A percentile compares a stretch with the other conserved stretches of the same genome.
Conservation (phyloP, 2,888 invertebrate genomes). For the Seira ritae region DNA sequence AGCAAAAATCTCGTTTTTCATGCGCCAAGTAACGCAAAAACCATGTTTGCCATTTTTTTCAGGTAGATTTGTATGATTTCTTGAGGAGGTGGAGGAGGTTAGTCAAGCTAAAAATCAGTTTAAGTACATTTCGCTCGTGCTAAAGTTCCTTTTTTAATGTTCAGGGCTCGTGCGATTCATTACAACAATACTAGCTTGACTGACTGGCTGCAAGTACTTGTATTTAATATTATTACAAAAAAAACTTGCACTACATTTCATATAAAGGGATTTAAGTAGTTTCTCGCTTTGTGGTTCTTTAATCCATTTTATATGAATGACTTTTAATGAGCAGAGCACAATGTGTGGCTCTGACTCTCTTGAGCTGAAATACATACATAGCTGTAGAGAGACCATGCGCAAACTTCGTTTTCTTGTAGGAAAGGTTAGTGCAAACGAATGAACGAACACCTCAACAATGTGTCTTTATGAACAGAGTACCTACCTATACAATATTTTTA, state of each 20-base stretch:
- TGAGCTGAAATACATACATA: too few relatives aligned
- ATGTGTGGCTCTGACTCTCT: neutral
- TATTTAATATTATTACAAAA: neutral
- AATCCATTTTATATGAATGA: constrained; percentile 16
- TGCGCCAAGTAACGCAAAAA: constrained; percentile 21
- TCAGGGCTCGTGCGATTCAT: constrained; percentile 20
- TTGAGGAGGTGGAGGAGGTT: constrained; percentile 21
- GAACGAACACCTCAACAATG: neutral
- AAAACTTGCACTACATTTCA: neutral
- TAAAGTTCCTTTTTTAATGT: constrained; percentile 7
- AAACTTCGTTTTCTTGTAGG: neutral
- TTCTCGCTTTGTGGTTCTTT: neutral
- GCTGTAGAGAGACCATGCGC: neutral
- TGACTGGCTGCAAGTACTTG: neutral
- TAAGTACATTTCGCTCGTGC: constrained; percentile 14
- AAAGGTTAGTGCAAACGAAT: neutral
- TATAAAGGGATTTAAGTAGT: neutral
- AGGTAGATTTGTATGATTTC: constrained; percentile 19
- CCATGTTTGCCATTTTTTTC: constrained; percentile 6
- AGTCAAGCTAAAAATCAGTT: constrained; percentile 15
- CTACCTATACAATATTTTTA: too few relatives aligned
- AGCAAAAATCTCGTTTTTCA: constrained; percentile 17
- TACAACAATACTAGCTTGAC: neutral
- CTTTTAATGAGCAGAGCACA: neutral
- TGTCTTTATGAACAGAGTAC: neutral